These are phyloP conservation scores for Prinia subflava DNA, from an alignment of 2,113 vertebrate species.

Conservation along the genomic window DNA sequence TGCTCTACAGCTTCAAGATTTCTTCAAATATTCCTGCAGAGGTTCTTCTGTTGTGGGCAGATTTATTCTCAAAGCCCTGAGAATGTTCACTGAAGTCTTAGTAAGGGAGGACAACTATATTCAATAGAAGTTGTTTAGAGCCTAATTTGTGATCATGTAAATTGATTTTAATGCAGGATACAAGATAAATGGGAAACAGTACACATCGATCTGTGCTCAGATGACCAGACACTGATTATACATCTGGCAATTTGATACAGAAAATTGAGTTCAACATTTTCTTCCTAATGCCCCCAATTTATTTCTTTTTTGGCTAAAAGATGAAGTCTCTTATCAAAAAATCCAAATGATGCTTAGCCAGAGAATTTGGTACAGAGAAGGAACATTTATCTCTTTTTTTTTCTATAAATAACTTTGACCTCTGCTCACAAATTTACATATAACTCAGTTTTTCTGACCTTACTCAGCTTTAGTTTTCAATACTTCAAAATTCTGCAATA, in stretches of 20 bases:
- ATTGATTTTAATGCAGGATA: neutral
- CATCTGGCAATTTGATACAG: neutral
- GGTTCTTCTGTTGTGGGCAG: neutral
- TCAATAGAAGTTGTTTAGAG: neutral
- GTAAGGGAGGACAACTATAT: neutral
- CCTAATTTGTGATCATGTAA: neutral
- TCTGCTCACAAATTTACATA: neutral
- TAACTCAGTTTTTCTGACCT: neutral
- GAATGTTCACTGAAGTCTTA: neutral
- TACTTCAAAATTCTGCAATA: neutral
- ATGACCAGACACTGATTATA: neutral
- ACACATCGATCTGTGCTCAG: neutral
- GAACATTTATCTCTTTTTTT: neutral
- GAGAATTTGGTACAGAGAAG: neutral
- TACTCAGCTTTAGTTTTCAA: neutral
- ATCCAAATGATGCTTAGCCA: neutral
- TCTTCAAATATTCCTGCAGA: neutral
- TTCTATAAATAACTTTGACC: neutral
- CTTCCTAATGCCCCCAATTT: neutral
- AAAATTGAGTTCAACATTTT: neutral
- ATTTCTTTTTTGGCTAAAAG: neutral
- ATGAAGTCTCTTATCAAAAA: neutral
- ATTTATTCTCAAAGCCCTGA: neutral
- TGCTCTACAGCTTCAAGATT: neutral
- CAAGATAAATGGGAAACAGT: neutral